Evolutionary conservation across 2,113 vertebrate genomes (phyloP).

Genomic region (Zapornia atra): DNA sequence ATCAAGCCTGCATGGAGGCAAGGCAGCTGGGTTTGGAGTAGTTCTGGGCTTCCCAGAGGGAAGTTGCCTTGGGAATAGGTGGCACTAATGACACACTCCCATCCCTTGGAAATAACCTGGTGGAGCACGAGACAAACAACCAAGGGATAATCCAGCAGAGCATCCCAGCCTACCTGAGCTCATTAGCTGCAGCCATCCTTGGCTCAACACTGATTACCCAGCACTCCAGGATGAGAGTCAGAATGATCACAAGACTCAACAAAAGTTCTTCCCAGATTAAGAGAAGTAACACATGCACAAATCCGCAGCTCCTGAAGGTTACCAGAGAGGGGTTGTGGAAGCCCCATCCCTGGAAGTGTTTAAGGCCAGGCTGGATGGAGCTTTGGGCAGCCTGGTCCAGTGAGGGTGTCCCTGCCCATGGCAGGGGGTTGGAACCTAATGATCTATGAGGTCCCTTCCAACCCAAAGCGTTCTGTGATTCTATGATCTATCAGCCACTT

Average conservation of each 20-base stretch:
- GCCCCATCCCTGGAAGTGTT: too few relatives aligned
- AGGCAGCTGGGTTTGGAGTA: not conserved
- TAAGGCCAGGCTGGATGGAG: too few relatives aligned
- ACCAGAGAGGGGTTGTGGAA: too few relatives aligned
- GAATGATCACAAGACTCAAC: not conserved
- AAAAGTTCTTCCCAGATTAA: not conserved
- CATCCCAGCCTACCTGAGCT: not conserved
- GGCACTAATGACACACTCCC: fast-evolving
- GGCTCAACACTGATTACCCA: not conserved
- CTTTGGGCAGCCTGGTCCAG: too few relatives aligned
- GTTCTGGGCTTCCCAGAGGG: fast-evolving
- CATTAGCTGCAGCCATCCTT: not conserved
- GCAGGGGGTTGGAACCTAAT: too few relatives aligned
- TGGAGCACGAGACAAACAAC: not conserved
- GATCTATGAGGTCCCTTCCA: too few relatives aligned
- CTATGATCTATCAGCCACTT: conserved; percentile 41
- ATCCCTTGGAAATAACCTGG: not conserved
- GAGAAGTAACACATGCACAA: not conserved
- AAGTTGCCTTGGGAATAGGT: not conserved
- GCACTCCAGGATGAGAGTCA: not conserved
- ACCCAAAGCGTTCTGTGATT: not conserved
- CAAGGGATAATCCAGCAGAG: not conserved
- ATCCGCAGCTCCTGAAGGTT: not conserved
- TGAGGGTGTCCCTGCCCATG: too few relatives aligned
- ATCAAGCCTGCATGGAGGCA: not conserved